phyloP scores from a whole-genome alignment of 1,140 invertebrate species.

The Brachionus rubens region DNA sequence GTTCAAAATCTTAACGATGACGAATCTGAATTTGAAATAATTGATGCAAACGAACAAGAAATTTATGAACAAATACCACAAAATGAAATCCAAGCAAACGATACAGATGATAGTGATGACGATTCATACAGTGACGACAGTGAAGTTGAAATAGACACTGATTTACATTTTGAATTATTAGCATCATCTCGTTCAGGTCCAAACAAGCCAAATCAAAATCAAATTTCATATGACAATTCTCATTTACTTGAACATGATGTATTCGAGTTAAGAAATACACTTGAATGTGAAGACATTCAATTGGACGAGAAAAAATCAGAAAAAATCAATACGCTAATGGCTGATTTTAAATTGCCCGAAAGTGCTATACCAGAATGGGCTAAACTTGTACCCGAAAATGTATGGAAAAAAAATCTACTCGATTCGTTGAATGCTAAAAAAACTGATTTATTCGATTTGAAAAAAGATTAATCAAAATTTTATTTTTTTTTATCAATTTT shows the following conservation, averaged over 20 bases:
- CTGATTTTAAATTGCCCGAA: constrained; percentile 32
- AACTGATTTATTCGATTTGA: constrained; percentile 25
- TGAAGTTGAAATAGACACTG: constrained; percentile 30
- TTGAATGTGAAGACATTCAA: constrained; percentile 36
- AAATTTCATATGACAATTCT: not conserved
- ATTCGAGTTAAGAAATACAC: constrained; percentile 21
- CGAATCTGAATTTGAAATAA: not conserved
- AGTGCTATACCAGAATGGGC: constrained; percentile 36
- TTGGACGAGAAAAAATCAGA: constrained; percentile 23
- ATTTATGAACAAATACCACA: not conserved
- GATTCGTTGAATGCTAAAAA: constrained; percentile 42
- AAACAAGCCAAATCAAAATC: not conserved
- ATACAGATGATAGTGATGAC: constrained; percentile 17
- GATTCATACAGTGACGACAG: constrained; percentile 13
- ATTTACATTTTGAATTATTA: constrained; percentile 29
- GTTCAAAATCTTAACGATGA: not conserved
- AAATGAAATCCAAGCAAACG: not conserved
- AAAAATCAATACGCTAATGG: constrained; percentile 21
- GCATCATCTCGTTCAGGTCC: constrained; percentile 7
- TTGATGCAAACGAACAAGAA: not conserved
- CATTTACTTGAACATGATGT: constrained; percentile 22
- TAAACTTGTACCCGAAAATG: constrained; percentile 31
- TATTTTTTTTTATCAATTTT: not conserved
- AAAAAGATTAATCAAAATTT: constrained; percentile 2
- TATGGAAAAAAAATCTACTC: constrained; percentile 40